Evolutionary conservation across 53 echinoderm and acorn worm species (phyloP).

Genomic region (Astropecten irregularis): DNA sequence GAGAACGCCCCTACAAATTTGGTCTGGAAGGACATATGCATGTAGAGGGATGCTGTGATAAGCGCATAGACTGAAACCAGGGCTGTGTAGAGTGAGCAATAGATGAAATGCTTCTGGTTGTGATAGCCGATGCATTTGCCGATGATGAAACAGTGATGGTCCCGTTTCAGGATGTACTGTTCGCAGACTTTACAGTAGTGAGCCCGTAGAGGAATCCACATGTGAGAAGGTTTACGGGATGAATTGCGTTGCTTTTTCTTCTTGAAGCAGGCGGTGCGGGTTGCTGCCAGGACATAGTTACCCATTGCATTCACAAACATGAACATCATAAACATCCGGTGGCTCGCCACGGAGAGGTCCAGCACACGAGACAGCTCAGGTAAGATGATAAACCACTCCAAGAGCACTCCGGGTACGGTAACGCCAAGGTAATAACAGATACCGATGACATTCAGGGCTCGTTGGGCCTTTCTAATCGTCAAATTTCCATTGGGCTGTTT

Average conservation of each 20-base stretch:
- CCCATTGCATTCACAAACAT: constrained; percentile 39
- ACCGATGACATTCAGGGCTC: background rate
- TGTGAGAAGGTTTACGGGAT: background rate
- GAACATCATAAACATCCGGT: constrained; percentile 44
- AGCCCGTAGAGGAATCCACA: constrained; percentile 55
- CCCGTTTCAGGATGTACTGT: constrained; percentile 63
- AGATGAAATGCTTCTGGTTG: constrained; percentile 84
- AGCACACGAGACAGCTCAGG: constrained; percentile 30
- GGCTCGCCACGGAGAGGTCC: constrained; percentile 14
- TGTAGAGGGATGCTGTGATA: constrained; percentile 59
- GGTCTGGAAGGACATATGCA: constrained; percentile 39
- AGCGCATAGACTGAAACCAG: constrained; percentile 60
- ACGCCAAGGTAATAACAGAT: background rate
- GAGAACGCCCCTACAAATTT: constrained; percentile 69
- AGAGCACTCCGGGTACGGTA: background rate
- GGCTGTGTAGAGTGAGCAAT: constrained; percentile 48
- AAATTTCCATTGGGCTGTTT: background rate
- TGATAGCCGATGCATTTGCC: constrained; percentile 81
- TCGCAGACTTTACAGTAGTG: constrained; percentile 66
- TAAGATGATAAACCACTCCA: constrained; percentile 37
- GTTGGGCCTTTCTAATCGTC: background rate
- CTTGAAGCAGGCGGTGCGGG: background rate
- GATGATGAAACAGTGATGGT: constrained; percentile 80
- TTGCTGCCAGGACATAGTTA: constrained; percentile 57
- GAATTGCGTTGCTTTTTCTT: background rate